These are phyloP conservation scores for Volucella bombylans DNA, from an alignment of 2,888 invertebrate species.

Conservation along the genomic window DNA sequence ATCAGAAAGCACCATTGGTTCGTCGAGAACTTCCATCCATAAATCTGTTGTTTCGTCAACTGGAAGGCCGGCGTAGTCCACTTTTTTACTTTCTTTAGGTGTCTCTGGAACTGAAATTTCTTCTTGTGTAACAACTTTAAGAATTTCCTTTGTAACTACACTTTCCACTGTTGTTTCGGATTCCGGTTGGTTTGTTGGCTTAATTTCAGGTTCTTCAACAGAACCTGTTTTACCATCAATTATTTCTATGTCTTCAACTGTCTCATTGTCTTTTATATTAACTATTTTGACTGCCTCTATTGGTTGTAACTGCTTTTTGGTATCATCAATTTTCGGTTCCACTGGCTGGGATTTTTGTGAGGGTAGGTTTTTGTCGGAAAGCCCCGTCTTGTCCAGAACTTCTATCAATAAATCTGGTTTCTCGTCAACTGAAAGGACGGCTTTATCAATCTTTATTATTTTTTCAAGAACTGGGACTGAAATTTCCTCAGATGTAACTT, in stretches of 20 bases:
- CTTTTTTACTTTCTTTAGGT: too few relatives aligned
- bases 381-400: constrained; percentile 55
- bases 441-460: constrained; percentile 54
- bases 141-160: background rate
- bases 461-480: background rate
- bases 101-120: too few relatives aligned
- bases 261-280: too few relatives aligned
- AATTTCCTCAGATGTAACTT: background rate
- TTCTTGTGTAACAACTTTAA: background rate
- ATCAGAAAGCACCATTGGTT: background rate
- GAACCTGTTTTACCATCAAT: constrained; percentile 7
- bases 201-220: too few relatives aligned
- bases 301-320: background rate
- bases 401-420: constrained; percentile 77
- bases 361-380: constrained; percentile 73
- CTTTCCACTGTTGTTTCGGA: background rate
- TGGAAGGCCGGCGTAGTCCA: too few relatives aligned
- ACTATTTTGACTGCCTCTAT: background rate
- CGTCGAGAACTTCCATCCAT: constrained; percentile 48
- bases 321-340: constrained; percentile 36
- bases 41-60: too few relatives aligned
- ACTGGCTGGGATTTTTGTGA: constrained; percentile 34
- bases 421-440: constrained; percentile 76
- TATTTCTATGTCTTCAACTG: too few relatives aligned
- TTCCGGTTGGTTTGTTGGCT: background rate